Evolutionary conservation across 2,113 vertebrate species (phyloP), one percentile per base, ranked within the genome.

Genomic region (Myanophis thanlyinensis): DNA sequence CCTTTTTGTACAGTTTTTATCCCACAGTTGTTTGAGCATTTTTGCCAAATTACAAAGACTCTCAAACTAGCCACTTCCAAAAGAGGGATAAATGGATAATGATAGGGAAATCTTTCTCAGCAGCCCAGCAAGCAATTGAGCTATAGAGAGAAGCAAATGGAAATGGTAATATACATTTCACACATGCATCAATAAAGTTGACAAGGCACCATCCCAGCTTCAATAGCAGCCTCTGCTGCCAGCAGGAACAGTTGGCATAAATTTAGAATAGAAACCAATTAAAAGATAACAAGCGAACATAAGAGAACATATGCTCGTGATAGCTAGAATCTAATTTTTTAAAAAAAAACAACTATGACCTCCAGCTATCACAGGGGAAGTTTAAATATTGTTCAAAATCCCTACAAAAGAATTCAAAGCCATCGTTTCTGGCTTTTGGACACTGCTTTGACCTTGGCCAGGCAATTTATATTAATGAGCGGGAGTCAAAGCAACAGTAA

Each of bases 211-310:
- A 88, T 56, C 48, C 91, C 54, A 73, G 91, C 80, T 93, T 86
- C 93, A n/a, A 0, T 53, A 44, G 62, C 89, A 88, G 89, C 91
- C 48, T 49, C 54, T 84, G 10, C 93, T 23, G 30, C 92, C 86
- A 93, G 85, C 91, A 92, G 85, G 86, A 95, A 94, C 92, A n/a
- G 8, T 91, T 93, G 89, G 93, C 93, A 93, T 95, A 96, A 95
- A 95, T 97, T 96, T 96, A 95, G 95, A 96, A 95, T 96, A 95
- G 95, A 96, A 97, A 93, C 93, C 96, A 97, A 97, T 97, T 96
- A 97, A 95, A 97, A 95, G 95, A 96, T 95, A 96, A 95, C 94
- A 97, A 95, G 96, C 44, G 93, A 94, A 95, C 95, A 97, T 94
- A 97, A 94, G 94, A 62, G 95, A 94, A 95, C 96, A 97, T 96